Evolutionary conservation across 2,888 invertebrate genomes (phyloP).

Genomic region (Parasteatoda lunata): DNA sequence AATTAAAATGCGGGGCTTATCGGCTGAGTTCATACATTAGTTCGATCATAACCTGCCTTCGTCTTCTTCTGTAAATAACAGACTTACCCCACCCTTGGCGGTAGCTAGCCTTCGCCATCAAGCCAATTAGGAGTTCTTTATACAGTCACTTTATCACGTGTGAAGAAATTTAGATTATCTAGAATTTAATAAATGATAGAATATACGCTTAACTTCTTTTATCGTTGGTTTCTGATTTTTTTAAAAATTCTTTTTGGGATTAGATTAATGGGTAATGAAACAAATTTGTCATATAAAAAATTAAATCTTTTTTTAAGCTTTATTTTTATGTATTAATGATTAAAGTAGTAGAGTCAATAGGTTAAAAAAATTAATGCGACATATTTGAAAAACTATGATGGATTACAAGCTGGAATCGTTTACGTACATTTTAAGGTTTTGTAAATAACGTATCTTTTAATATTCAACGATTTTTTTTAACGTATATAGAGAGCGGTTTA

Average conservation of each 20-base stretch:
- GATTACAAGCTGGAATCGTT: too few species aligned
- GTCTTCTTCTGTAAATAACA: slow-evolving; percentile 64
- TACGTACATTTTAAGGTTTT: too few species aligned
- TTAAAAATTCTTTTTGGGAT: neutral
- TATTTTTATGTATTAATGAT: neutral
- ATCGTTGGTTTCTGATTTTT: slow-evolving; percentile 18
- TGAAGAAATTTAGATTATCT: slow-evolving; percentile 41
- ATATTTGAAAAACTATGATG: too few species aligned
- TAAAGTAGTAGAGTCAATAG: too few species aligned
- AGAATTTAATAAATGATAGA: slow-evolving; percentile 37
- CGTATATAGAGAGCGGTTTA: too few species aligned
- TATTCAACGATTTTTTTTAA: too few species aligned
- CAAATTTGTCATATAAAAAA: slow-evolving; percentile 4
- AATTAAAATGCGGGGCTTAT: slow-evolving; percentile 67
- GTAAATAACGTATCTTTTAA: too few species aligned
- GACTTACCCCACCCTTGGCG: slow-evolving; percentile 52
- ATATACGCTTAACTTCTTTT: neutral
- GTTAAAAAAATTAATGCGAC: too few species aligned
- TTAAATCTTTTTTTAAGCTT: neutral
- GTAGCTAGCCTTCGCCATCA: slow-evolving; percentile 30
- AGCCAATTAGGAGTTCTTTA: slow-evolving; percentile 55
- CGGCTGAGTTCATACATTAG: slow-evolving; percentile 50
- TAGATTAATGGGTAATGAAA: neutral
- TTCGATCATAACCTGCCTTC: slow-evolving; percentile 46
- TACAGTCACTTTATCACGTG: slow-evolving; percentile 29